These are phyloP conservation scores for Hycleus cichorii DNA, from an alignment of 1,140 invertebrate species.

Conservation along the genomic window DNA sequence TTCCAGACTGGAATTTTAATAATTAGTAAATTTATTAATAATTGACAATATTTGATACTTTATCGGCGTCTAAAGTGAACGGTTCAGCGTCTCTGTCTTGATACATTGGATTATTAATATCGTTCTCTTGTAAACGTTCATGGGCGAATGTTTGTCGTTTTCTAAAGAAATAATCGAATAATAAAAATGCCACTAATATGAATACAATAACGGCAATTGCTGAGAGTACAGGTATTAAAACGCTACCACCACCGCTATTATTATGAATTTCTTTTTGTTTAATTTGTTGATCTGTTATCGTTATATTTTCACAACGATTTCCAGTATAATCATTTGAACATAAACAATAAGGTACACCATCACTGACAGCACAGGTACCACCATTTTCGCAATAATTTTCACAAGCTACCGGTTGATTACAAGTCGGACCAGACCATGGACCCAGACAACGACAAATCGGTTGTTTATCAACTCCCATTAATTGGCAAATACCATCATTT, in stretches of 20 bases:
- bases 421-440: conserved; percentile 52
- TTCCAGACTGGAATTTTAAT: conserved; percentile 44
- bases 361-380: conserved; percentile 46
- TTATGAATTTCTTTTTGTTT: background rate
- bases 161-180: conserved; percentile 26
- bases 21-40: background rate
- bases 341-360: conserved; percentile 41
- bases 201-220: conserved; percentile 24
- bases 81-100: conserved; percentile 58
- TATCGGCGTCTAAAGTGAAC: conserved; percentile 51
- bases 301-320: conserved; percentile 7
- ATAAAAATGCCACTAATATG: conserved; percentile 18
- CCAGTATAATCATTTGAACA: conserved; percentile 25
- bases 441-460: conserved; percentile 51
- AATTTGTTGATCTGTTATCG: background rate
- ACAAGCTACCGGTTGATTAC: conserved; percentile 47
- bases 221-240: conserved; percentile 20
- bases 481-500: conserved; percentile 50
- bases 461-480: conserved; percentile 28
- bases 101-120: conserved; percentile 79
- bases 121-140: conserved; percentile 68
- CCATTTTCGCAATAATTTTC: conserved; percentile 51
- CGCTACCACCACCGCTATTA: conserved; percentile 6
- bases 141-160: conserved; percentile 65
- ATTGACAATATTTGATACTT: conserved; percentile 38